Evolutionary conservation across 2,888 invertebrate genomes (phyloP).

Genomic region (Scaptomyza flava): DNA sequence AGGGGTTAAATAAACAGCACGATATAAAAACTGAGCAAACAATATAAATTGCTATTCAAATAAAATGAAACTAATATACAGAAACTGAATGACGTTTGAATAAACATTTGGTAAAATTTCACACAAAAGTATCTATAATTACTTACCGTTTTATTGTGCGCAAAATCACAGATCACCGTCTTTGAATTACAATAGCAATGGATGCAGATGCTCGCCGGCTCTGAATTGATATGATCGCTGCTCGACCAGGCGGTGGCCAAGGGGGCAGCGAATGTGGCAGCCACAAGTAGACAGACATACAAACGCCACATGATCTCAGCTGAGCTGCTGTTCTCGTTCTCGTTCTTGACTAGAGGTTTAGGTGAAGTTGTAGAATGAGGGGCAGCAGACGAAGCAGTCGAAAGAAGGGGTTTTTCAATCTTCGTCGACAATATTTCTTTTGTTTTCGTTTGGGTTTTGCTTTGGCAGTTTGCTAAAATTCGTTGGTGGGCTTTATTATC

Average conservation of each 20-base stretch:
- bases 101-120: too few species aligned
- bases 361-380: not conserved
- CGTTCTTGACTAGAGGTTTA: constrained; percentile 4
- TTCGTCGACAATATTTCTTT: constrained; percentile 5
- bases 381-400: too few species aligned
- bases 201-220: constrained; percentile 28
- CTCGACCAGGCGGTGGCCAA: not conserved
- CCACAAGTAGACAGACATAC: constrained; percentile 17
- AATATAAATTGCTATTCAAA: too few species aligned
- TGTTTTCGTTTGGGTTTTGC: constrained; percentile 2
- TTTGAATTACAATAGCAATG: constrained; percentile 26
- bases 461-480: not conserved
- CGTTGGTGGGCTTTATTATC: not conserved
- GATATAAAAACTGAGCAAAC: too few species aligned
- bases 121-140: too few species aligned
- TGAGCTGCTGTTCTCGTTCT: constrained; percentile 14
- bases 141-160: constrained; percentile 45
- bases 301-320: constrained; percentile 32
- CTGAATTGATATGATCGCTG: not conserved
- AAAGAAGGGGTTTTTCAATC: too few species aligned
- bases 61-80: too few species aligned
- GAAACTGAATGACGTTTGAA: too few species aligned
- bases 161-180: constrained; percentile 31
- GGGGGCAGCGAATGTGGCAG: not conserved
- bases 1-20: not conserved